These are phyloP conservation scores for Dascyllus trimaculatus DNA, from an alignment of 2,113 vertebrate species.

Conservation along the genomic window DNA sequence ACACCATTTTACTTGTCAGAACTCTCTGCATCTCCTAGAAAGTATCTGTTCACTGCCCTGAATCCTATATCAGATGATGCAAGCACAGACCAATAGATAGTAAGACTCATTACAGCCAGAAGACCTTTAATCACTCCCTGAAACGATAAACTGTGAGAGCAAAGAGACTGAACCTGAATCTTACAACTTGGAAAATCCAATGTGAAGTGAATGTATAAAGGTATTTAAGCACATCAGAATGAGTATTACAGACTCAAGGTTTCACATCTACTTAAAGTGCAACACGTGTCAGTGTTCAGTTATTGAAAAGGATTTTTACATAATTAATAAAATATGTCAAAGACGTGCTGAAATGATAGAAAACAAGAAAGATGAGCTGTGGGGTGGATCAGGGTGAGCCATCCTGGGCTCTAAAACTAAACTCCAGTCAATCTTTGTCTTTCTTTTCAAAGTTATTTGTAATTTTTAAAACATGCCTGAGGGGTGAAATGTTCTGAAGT, in stretches of 20 bases:
- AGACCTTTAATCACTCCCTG: slow-evolving; percentile 47
- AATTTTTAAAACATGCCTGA: no score
- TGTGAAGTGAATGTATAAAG: background rate
- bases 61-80: slow-evolving; percentile 49
- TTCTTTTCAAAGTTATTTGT: no score
- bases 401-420: no score
- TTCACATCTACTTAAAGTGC: no score
- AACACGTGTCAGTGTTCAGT: background rate
- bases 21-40: slow-evolving; percentile 14
- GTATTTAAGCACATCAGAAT: background rate
- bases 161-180: slow-evolving; percentile 2
- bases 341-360: background rate
- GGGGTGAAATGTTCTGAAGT: no score
- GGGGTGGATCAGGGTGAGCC: no score
- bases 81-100: slow-evolving; percentile 49
- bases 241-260: background rate
- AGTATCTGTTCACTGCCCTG: slow-evolving; percentile 20
- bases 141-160: slow-evolving; percentile 13
- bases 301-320: background rate
- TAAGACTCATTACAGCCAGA: slow-evolving; percentile 64
- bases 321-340: no score
- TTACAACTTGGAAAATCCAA: background rate
- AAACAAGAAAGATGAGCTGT: no score
- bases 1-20: slow-evolving; percentile 24
- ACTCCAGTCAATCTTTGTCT: no score